A percentile compares a stretch with the other conserved stretches of the same genome.
These are phyloP conservation scores for Lasioglossum marginatum DNA, from an alignment of 2,888 invertebrate genomes.

Conservation along the genomic window DNA sequence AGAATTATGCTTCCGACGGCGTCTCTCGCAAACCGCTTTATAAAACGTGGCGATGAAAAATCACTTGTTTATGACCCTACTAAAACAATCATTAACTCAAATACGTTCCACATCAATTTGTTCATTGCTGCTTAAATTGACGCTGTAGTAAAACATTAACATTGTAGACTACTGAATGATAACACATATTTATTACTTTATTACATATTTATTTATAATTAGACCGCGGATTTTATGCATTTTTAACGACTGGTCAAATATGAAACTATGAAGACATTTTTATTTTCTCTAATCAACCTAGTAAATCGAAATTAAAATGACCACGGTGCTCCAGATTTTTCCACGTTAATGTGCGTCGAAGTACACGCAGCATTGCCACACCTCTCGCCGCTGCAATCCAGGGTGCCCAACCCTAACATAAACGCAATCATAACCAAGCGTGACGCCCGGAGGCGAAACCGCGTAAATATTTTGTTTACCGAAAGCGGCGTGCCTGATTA, in stretches of 20 bases:
- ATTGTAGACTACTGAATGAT: no score
- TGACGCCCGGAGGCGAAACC: background rate
- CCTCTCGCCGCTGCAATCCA: background rate
- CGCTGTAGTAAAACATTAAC: background rate
- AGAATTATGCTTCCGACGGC: background rate
- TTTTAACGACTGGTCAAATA: no score
- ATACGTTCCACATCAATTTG: no score
- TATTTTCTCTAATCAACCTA: background rate
- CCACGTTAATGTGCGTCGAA: background rate
- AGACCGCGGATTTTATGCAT: no score
- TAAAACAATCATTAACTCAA: no score
- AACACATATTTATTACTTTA: no score
- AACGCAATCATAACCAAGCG: background rate
- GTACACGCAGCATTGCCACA: background rate
- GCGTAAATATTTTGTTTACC: slow-evolving; percentile 57
- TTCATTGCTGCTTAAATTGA: no score
- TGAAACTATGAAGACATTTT: no score
- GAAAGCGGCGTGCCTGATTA: slow-evolving; percentile 45
- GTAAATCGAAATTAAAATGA: background rate
- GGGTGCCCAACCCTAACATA: background rate
- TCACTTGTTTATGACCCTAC: background rate
- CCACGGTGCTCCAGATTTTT: background rate
- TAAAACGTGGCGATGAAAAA: background rate
- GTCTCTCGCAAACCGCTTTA: background rate
- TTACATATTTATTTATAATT: no score